Percentiles rank a stretch among this genome's conserved stretches.
Evolutionary conservation across 2,888 invertebrate species (phyloP).

Genomic region (Sisyra terminalis): DNA sequence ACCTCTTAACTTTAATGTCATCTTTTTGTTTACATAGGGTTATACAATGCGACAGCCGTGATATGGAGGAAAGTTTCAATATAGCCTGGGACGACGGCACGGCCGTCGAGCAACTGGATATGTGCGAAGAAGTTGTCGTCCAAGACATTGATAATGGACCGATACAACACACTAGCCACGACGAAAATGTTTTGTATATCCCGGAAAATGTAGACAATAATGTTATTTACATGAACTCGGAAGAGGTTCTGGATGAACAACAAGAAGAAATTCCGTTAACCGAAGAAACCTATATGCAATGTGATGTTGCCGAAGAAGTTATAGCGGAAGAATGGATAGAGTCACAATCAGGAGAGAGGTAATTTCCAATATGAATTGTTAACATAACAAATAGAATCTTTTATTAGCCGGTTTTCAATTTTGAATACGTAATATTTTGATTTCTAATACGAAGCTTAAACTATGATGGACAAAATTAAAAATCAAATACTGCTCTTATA

Average conservation of each 20-base stretch:
- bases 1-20: slow-evolving; percentile 16
- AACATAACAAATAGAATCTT: not conserved
- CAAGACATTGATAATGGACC: slow-evolving; percentile 20
- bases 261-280: slow-evolving; percentile 19
- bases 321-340: slow-evolving; percentile 69
- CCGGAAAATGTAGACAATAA: slow-evolving; percentile 22
- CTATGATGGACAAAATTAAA: no score
- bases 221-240: slow-evolving; percentile 25
- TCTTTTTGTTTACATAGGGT: slow-evolving; percentile 7
- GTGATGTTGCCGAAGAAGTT: slow-evolving; percentile 58
- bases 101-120: slow-evolving; percentile 26
- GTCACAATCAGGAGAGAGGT: slow-evolving; percentile 56
- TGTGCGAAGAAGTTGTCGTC: slow-evolving; percentile 28
- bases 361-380: slow-evolving; percentile 9
- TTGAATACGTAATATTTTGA: no score
- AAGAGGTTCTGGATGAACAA: slow-evolving; percentile 24
- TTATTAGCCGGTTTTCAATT: not conserved
- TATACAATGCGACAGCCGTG: slow-evolving; percentile 6
- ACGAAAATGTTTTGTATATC: slow-evolving; percentile 19
- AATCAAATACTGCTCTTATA: no score
- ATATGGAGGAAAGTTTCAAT: slow-evolving; percentile 24
- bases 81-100: slow-evolving; percentile 25
- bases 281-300: slow-evolving; percentile 30
- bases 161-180: slow-evolving; percentile 14
- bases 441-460: no score